phyloP scores from a whole-genome alignment of 2,797 vertebrate species.

The Myotis vivesi region DNA sequence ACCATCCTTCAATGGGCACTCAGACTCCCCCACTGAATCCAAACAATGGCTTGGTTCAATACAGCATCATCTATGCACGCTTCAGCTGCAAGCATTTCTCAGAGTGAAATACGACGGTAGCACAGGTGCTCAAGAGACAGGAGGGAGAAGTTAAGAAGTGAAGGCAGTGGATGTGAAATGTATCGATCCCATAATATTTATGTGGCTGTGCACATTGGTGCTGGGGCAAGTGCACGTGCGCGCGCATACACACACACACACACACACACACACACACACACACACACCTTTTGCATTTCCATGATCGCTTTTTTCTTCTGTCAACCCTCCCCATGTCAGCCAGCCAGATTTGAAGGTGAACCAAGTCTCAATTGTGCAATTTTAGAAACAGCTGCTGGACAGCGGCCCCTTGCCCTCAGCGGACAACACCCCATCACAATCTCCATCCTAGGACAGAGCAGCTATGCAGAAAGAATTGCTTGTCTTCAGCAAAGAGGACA shows the following conservation, averaged over 20 bases:
- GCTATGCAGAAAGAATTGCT: constrained; percentile 69
- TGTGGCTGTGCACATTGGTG: constrained; percentile 11
- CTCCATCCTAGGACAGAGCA: constrained; percentile 56
- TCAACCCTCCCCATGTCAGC: neutral
- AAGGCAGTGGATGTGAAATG: constrained; percentile 66
- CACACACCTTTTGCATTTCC: constrained; percentile 11
- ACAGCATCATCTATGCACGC: constrained; percentile 58
- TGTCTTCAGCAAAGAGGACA: constrained; percentile 76
- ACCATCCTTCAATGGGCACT: constrained; percentile 8
- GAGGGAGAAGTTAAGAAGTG: constrained; percentile 72
- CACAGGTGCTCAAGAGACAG: constrained; percentile 64
- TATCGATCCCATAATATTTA: constrained; percentile 72
- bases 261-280: neutral
- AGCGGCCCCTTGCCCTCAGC: neutral
- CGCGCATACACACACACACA: neutral
- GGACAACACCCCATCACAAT: neutral
- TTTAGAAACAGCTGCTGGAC: constrained; percentile 52
- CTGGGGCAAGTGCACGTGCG: neutral
- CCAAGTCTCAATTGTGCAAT: constrained; percentile 7
- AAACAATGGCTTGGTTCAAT: constrained; percentile 63
- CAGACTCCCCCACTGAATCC: constrained; percentile 46
- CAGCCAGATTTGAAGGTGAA: constrained; percentile 42
- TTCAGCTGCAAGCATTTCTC: constrained; percentile 59
- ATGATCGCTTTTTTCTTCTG: neutral
- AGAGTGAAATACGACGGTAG: constrained; percentile 65